Conservation (phyloP, 1,140 invertebrate species). For the Propsilocerus akamusi region DNA sequence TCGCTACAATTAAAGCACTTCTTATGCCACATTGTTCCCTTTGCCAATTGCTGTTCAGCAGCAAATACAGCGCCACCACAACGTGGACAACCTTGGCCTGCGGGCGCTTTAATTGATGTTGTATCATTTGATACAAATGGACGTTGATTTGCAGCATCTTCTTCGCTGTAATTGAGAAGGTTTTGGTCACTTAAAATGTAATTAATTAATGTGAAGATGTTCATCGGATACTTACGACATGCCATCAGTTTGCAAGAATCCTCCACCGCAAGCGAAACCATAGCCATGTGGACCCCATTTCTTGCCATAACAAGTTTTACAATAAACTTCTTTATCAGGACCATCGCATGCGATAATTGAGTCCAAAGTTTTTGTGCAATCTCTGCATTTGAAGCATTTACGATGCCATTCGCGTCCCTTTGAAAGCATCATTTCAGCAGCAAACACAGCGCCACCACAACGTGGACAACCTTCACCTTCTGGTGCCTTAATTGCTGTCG, state of each 20-base stretch:
- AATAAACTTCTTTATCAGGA: conserved; percentile 79
- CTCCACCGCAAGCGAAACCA: conserved; percentile 87
- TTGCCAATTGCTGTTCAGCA: conserved; percentile 84
- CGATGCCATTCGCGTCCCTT: conserved; percentile 88
- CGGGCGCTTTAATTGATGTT: conserved; percentile 69
- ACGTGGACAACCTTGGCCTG: conserved; percentile 74
- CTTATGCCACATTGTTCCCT: conserved; percentile 89
- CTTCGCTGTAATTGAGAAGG: conserved; percentile 35
- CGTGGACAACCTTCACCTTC: conserved; percentile 75
- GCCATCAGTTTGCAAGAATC: conserved; percentile 78
- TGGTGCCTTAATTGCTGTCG: conserved; percentile 55
- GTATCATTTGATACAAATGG: conserved; percentile 71
- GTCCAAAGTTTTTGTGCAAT: conserved; percentile 80
- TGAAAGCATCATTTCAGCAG: conserved; percentile 74
- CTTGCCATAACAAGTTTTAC: conserved; percentile 68
- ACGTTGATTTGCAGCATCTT: conserved; percentile 52
- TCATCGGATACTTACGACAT: conserved; percentile 43
- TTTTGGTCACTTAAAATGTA: conserved; percentile 3
- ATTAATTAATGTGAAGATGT: background rate
- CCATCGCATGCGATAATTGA: conserved; percentile 87
- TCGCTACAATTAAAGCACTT: conserved; percentile 82
- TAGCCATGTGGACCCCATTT: conserved; percentile 90
- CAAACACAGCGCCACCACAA: conserved; percentile 77
- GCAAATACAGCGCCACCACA: conserved; percentile 87
- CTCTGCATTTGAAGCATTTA: conserved; percentile 94